Conservation (phyloP, 2,888 invertebrate genomes). For the Nycteola revayana region DNA sequence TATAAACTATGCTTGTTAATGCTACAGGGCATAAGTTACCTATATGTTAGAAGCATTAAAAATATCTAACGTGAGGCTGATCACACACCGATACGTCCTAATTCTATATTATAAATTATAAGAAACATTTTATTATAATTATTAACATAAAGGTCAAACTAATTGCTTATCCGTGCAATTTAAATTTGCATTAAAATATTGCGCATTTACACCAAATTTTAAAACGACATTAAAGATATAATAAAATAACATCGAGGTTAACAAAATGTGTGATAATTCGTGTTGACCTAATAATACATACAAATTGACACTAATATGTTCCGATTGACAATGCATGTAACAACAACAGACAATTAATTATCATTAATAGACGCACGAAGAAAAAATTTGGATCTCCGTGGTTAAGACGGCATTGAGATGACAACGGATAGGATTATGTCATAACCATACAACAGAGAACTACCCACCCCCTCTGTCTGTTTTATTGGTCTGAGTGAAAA, state of each 20-base stretch:
- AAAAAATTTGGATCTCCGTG: constrained; percentile 73
- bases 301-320: constrained; percentile 67
- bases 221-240: constrained; percentile 10
- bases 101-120: constrained; percentile 19
- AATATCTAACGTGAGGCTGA: constrained; percentile 12
- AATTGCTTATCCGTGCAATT: no score
- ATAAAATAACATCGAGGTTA: constrained; percentile 3
- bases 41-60: background rate
- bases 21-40: constrained; percentile 6
- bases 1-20: background rate
- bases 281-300: constrained; percentile 43
- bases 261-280: constrained; percentile 20
- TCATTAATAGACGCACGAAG: constrained; percentile 58
- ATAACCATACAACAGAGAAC: constrained; percentile 46
- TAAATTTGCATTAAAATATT: no score
- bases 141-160: constrained; percentile 22
- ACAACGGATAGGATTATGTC: constrained; percentile 70
- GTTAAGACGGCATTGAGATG: constrained; percentile 76
- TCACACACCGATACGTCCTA: constrained; percentile 8
- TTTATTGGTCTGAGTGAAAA: constrained; percentile 17
- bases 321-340: constrained; percentile 68
- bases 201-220: no score
- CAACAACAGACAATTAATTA: constrained; percentile 72
- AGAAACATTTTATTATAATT: constrained; percentile 15
- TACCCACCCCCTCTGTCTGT: constrained; percentile 29